A percentile compares a stretch with the other conserved stretches of the same genome.
Evolutionary conservation across 2,888 invertebrate species (phyloP).

Genomic region (Scrobipalpa costella): DNA sequence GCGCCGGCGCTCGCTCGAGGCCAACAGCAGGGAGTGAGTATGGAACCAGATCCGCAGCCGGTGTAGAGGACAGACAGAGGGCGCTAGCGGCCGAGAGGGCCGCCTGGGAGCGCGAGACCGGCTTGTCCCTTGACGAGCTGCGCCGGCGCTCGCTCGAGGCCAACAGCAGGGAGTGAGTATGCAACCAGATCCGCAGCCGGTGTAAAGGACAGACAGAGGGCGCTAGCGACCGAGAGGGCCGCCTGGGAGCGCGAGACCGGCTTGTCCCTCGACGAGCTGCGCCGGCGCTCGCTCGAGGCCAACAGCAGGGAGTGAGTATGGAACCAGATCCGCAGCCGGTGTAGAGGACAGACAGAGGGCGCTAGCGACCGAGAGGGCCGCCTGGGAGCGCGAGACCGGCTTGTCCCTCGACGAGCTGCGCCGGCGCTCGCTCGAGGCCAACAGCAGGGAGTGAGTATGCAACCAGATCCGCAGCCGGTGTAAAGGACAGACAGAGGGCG

Average conservation of each 20-base stretch:
- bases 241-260: slow-evolving; percentile 96
- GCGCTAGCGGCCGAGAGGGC: slow-evolving; percentile 92
- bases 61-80: slow-evolving; percentile 91
- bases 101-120: slow-evolving; percentile 94
- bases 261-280: slow-evolving; percentile 93
- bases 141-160: slow-evolving; percentile 89
- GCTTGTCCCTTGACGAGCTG: slow-evolving; percentile 93
- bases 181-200: slow-evolving; percentile 89
- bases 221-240: slow-evolving; percentile 91
- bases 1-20: slow-evolving; percentile 92
- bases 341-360: slow-evolving; percentile 91
- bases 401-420: slow-evolving; percentile 94
- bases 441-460: slow-evolving; percentile 91
- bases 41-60: background rate
- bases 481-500: slow-evolving; percentile 92
- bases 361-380: slow-evolving; percentile 91
- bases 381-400: slow-evolving; percentile 95
- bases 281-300: slow-evolving; percentile 92
- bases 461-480: slow-evolving; percentile 90
- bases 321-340: slow-evolving; percentile 90
- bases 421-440: slow-evolving; percentile 92
- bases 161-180: slow-evolving; percentile 91
- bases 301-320: slow-evolving; percentile 92
- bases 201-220: slow-evolving; percentile 91
- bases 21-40: slow-evolving; percentile 93